Percentiles rank a stretch among this genome's conserved stretches.
Evolutionary conservation across 2,888 invertebrate genomes (phyloP).

Genomic region (Endomychus coccineus): DNA sequence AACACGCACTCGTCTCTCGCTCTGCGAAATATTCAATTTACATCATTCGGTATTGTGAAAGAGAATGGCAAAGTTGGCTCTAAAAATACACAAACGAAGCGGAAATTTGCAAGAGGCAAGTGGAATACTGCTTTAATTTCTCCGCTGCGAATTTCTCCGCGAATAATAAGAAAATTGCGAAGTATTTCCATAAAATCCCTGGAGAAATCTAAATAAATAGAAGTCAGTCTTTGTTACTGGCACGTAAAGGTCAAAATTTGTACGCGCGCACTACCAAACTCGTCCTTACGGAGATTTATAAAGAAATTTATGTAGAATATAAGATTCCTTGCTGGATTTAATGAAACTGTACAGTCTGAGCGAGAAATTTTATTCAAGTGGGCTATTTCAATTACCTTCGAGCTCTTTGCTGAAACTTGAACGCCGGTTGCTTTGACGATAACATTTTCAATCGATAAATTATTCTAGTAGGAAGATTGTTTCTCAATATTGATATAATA

Average conservation of each 20-base stretch:
- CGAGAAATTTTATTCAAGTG: slow-evolving; percentile 2
- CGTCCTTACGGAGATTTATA: slow-evolving; percentile 30
- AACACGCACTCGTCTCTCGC: no score
- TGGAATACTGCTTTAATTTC: slow-evolving; percentile 6
- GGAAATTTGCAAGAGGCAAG: no score
- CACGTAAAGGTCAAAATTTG: slow-evolving; percentile 30
- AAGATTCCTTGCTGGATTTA: slow-evolving; percentile 17
- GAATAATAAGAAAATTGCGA: slow-evolving; percentile 38
- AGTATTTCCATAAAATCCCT: slow-evolving; percentile 42
- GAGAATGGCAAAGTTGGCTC: no score
- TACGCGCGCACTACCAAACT: slow-evolving; percentile 16
- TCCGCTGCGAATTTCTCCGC: slow-evolving; percentile 6
- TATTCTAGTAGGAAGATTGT: no score
- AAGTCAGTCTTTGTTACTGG: slow-evolving; percentile 35
- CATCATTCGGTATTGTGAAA: no score
- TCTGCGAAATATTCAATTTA: no score
- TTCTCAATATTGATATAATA: no score
- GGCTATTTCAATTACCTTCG: no score
- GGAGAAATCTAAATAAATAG: slow-evolving; percentile 41
- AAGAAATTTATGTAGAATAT: slow-evolving; percentile 29
- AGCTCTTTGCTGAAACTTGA: no score
- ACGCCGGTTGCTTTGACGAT: no score
- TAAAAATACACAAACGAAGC: no score
- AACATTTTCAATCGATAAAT: no score
- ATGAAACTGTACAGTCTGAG: slow-evolving; percentile 9